phyloP scores from a whole-genome alignment of 2,888 invertebrate species.

The Xanthostigma xanthostigma region DNA sequence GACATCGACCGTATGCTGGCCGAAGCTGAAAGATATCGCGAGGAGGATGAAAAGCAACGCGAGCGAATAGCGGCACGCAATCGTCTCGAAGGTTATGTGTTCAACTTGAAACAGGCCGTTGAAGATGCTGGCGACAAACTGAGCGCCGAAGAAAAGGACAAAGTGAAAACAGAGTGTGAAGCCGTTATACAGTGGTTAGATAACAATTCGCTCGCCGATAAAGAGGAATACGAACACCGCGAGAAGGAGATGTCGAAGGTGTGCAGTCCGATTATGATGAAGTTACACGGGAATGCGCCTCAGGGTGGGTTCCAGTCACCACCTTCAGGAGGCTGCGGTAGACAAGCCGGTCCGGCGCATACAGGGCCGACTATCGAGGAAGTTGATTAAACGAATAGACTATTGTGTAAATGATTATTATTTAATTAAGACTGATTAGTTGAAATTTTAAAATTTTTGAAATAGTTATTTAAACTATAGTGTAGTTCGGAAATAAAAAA shows the following conservation, averaged over 20 bases:
- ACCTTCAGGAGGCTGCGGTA: constrained; percentile 12
- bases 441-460: too few relatives aligned
- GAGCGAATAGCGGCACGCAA: constrained; percentile 53
- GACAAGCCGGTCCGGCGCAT: constrained; percentile 16
- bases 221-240: constrained; percentile 49
- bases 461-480: too few relatives aligned
- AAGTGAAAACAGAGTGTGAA: constrained; percentile 35
- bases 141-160: constrained; percentile 44
- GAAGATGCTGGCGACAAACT: constrained; percentile 47
- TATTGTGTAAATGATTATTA: too few relatives aligned
- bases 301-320: constrained; percentile 14
- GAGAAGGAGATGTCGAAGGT: constrained; percentile 31
- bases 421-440: too few relatives aligned
- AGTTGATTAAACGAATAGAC: constrained; percentile 35
- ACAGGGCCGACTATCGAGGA: constrained; percentile 40
- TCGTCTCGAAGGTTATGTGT: constrained; percentile 53
- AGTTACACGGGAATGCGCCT: constrained; percentile 28
- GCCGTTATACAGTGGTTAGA: constrained; percentile 52
- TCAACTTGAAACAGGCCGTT: constrained; percentile 50
- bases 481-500: too few relatives aligned
- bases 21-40: constrained; percentile 58
- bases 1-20: constrained; percentile 68
- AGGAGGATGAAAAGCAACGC: constrained; percentile 54
- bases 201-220: constrained; percentile 46
- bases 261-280: constrained; percentile 45